phyloP scores from a whole-genome alignment of 1,140 invertebrate genomes.

The Ylistrum balloti region DNA sequence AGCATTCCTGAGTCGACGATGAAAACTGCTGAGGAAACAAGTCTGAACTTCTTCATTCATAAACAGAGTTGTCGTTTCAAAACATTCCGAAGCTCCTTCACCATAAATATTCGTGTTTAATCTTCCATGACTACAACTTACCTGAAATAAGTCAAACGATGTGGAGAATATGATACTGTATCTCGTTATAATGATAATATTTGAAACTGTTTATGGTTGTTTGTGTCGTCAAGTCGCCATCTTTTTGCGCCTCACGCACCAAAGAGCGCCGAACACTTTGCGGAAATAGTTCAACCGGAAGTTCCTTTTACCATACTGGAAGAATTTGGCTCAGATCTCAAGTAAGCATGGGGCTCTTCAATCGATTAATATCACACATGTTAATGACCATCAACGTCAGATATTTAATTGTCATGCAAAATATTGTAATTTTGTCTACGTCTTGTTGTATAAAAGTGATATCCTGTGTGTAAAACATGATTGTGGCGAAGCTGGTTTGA shows the following conservation, averaged over 20 bases:
- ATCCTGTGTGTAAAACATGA: neutral
- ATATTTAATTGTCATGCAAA: neutral
- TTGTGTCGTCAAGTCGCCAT: conserved; percentile 69
- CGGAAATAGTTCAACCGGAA: conserved; percentile 56
- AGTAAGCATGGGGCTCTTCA: conserved; percentile 23
- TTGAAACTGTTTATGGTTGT: conserved; percentile 53
- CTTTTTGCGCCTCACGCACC: conserved; percentile 43
- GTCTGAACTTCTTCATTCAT: neutral
- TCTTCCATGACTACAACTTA: neutral
- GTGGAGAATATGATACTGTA: neutral
- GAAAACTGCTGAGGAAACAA: conserved; percentile 26
- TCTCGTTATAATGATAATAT: conserved; percentile 38
- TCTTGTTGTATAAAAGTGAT: neutral
- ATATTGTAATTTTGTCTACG: neutral
- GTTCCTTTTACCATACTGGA: conserved; percentile 58
- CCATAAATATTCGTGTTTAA: neutral
- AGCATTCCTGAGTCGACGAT: neutral
- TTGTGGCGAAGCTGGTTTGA: neutral
- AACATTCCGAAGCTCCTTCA: neutral
- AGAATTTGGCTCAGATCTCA: conserved; percentile 27
- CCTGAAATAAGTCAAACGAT: neutral
- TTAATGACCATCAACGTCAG: neutral
- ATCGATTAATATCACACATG: conserved; percentile 36
- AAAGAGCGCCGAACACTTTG: conserved; percentile 60
- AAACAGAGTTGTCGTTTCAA: neutral